These are phyloP conservation scores for Diachasma alloeum DNA, from an alignment of 1,140 invertebrate species.

Conservation along the genomic window DNA sequence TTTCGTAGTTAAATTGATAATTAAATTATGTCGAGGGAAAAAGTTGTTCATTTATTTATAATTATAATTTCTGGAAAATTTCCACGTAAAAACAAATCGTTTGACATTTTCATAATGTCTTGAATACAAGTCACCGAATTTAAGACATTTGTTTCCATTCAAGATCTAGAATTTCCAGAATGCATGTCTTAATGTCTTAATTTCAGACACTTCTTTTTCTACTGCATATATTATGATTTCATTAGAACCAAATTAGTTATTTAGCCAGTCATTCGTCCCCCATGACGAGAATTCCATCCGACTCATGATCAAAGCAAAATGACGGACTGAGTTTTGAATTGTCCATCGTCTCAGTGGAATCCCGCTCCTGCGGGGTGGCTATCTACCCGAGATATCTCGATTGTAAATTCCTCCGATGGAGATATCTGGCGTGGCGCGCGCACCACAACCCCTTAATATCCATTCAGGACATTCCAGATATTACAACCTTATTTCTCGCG, in stretches of 20 bases:
- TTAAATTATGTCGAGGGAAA: too few relatives aligned
- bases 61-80: too few relatives aligned
- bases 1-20: too few relatives aligned
- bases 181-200: too few relatives aligned
- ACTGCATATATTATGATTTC: neutral
- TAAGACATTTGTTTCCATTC: too few relatives aligned
- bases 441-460: neutral
- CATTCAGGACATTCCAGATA: neutral
- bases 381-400: conserved; percentile 41
- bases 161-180: too few relatives aligned
- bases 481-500: neutral
- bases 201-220: too few relatives aligned
- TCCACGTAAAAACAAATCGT: too few relatives aligned
- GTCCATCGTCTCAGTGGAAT: conserved; percentile 33
- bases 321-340: conserved; percentile 36
- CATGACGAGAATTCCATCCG: neutral
- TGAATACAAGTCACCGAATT: too few relatives aligned
- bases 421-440: neutral
- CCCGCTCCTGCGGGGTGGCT: conserved; percentile 50
- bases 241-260: neutral
- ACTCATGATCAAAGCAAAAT: neutral
- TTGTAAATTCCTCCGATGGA: conserved; percentile 15
- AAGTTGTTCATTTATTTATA: too few relatives aligned
- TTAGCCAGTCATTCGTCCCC: neutral
- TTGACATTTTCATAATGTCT: too few relatives aligned